Conservation (phyloP, 2,888 invertebrate species). For the Cerastis rubricosa region DNA sequence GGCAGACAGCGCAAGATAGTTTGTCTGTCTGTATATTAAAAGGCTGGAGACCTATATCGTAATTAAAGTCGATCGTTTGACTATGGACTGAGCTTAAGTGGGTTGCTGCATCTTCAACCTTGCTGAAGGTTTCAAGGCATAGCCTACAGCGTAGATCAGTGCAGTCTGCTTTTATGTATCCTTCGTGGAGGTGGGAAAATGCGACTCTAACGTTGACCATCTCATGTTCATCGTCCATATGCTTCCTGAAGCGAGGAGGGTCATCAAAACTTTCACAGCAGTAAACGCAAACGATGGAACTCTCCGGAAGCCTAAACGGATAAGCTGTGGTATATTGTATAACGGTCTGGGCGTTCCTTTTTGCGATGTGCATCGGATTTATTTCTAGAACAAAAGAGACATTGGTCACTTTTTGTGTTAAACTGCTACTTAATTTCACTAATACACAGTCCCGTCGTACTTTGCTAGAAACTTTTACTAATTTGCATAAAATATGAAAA, state of each 20-base stretch:
- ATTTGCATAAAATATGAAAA: conserved; percentile 1
- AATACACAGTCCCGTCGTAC: conserved; percentile 34
- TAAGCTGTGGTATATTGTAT: conserved; percentile 81
- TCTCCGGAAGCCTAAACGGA: conserved; percentile 82
- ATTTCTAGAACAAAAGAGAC: conserved; percentile 85
- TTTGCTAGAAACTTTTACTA: conserved; percentile 16
- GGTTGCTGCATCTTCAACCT: conserved; percentile 69
- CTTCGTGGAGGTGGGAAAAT: conserved; percentile 68
- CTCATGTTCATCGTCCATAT: conserved; percentile 70
- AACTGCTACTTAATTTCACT: conserved; percentile 28
- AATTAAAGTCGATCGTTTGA: conserved; percentile 69
- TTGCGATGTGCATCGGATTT: conserved; percentile 79
- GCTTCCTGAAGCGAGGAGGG: conserved; percentile 67
- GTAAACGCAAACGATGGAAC: conserved; percentile 80
- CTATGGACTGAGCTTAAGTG: conserved; percentile 74
- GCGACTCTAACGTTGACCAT: conserved; percentile 64
- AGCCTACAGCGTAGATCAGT: conserved; percentile 77
- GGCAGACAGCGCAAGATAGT: conserved; percentile 77
- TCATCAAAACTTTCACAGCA: conserved; percentile 78
- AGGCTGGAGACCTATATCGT: conserved; percentile 78
- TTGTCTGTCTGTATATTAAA: conserved; percentile 73
- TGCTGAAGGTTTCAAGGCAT: conserved; percentile 70
- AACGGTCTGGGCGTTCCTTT: conserved; percentile 81
- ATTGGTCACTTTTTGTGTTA: conserved; percentile 60
- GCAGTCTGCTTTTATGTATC: conserved; percentile 77